Evolutionary conservation across 2,797 vertebrate species (phyloP).

Genomic region (Malacoraja senta): DNA sequence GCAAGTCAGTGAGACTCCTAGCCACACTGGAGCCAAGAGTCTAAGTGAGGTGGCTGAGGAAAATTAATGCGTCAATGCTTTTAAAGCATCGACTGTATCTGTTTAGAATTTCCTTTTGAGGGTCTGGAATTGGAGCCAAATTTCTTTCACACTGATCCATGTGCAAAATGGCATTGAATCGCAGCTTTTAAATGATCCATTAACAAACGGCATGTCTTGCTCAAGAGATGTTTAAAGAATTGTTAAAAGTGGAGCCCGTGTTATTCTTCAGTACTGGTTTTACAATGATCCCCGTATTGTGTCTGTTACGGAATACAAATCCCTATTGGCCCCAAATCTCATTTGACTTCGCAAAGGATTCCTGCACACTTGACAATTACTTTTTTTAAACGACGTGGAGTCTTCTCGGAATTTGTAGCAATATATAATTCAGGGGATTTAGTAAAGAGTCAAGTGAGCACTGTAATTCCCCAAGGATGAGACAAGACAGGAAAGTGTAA

Average conservation of each 20-base stretch:
- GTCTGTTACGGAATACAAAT: constrained; percentile 8
- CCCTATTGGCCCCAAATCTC: not conserved
- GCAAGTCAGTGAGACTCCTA: constrained; percentile 62
- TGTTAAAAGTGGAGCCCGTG: constrained; percentile 13
- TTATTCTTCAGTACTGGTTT: not conserved
- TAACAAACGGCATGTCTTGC: not conserved
- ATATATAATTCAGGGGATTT: not conserved
- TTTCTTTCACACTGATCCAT: constrained; percentile 44
- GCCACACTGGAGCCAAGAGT: constrained; percentile 61
- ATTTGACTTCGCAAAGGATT: not conserved
- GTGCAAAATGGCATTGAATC: constrained; percentile 39
- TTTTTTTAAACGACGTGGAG: not conserved
- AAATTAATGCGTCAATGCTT: constrained; percentile 61
- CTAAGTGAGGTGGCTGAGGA: constrained; percentile 55
- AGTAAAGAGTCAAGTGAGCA: not conserved
- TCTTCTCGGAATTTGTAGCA: not conserved
- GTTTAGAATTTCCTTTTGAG: constrained; percentile 50
- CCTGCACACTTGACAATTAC: not conserved
- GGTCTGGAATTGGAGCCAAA: constrained; percentile 42
- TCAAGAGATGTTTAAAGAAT: constrained; percentile 37
- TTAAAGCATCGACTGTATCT: constrained; percentile 49
- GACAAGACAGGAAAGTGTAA: not conserved
- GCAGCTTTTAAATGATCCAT: constrained; percentile 34
- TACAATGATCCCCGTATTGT: not conserved
- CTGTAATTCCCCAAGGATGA: not conserved